Conservation (phyloP, 2,797 vertebrate genomes). For the Myotis findleyi region DNA sequence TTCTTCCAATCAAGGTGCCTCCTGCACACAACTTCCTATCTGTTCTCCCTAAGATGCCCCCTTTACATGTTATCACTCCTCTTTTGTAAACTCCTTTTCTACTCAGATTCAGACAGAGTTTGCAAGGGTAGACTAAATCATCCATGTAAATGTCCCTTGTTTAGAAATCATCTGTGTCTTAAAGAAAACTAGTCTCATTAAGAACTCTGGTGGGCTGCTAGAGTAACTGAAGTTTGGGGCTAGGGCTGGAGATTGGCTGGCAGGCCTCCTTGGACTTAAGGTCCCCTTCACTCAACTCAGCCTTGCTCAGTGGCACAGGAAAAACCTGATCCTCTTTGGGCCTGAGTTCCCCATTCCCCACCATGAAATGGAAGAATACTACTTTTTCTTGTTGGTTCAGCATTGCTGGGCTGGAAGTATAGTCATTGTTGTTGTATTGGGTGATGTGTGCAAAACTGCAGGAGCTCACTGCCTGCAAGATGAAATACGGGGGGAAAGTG, state of each 20-base stretch:
- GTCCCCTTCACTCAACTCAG: not conserved
- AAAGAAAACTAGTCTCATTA: not conserved
- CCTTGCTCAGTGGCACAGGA: conserved; percentile 16
- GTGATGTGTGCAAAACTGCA: conserved; percentile 70
- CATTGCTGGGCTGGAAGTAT: conserved; percentile 54
- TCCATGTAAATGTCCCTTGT: not conserved
- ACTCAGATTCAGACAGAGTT: not conserved
- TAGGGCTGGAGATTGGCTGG: not conserved
- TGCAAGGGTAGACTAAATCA: not conserved
- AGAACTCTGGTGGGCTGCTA: not conserved
- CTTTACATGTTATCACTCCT: not conserved
- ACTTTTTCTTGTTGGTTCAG: conserved; percentile 62
- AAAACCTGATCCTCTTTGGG: conserved; percentile 29
- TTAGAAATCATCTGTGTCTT: conserved; percentile 36
- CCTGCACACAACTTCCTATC: not conserved
- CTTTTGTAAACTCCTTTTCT: conserved; percentile 47
- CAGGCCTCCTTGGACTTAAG: not conserved
- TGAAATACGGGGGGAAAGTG: conserved; percentile 40
- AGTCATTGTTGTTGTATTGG: conserved; percentile 64
- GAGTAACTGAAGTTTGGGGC: not conserved
- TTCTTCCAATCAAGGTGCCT: conserved; percentile 26
- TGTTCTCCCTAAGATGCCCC: not conserved
- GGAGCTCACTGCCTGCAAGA: conserved; percentile 60
- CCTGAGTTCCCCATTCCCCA: conserved; percentile 49
- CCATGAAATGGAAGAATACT: conserved; percentile 59